Conservation (phyloP, 2,113 vertebrate species). For the Corythornis vintsioides region DNA sequence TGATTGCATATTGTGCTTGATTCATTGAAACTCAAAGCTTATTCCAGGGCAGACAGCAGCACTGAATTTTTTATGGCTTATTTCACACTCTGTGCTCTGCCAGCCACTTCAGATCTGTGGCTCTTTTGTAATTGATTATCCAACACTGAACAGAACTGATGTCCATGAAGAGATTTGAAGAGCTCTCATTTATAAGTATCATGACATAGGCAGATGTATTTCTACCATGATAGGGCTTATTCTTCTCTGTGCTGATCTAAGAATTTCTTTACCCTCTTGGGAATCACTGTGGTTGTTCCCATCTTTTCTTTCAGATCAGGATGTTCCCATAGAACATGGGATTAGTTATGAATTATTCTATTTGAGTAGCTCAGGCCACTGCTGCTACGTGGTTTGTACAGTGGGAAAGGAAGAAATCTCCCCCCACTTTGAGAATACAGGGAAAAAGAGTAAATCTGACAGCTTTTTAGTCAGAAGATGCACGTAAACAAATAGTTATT, state of each 20-base stretch:
- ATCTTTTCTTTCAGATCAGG: too few species aligned
- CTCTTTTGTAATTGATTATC: constrained; percentile 37
- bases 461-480: background rate
- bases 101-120: background rate
- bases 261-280: background rate
- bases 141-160: background rate
- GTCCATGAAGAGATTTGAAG: background rate
- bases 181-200: background rate
- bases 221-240: background rate
- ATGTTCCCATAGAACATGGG: background rate
- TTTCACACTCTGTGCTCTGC: constrained; percentile 37
- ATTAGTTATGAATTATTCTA: background rate
- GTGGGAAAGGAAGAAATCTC: background rate
- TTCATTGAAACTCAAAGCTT: constrained; percentile 22
- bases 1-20: constrained; percentile 25
- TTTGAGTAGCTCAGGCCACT: background rate
- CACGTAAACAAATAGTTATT: background rate
- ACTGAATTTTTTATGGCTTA: constrained; percentile 40
- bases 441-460: background rate
- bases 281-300: background rate
- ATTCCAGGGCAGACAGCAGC: constrained; percentile 7
- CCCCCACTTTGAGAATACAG: background rate
- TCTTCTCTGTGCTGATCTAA: background rate
- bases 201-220: background rate
- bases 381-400: background rate